Conservation (phyloP, 2,113 vertebrate genomes). For the Noturus placidus region DNA sequence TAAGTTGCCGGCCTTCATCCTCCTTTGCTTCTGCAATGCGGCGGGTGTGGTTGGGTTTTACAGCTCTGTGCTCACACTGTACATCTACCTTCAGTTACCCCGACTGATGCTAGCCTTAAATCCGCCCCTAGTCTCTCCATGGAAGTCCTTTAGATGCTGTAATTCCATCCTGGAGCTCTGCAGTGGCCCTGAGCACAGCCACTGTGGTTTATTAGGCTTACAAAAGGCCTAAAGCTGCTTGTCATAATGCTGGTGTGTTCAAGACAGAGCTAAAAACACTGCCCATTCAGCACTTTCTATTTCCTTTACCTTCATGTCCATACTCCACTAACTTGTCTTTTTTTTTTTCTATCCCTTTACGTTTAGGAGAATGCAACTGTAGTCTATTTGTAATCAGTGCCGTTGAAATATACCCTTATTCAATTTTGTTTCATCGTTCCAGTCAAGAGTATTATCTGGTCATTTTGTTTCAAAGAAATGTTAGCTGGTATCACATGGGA, state of each 20-base stretch:
- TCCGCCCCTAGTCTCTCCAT: background rate
- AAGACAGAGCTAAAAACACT: background rate
- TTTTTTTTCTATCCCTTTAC: no score
- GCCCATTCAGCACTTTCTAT: background rate
- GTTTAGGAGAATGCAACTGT: background rate
- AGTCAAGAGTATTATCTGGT: background rate
- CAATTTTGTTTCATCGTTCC: background rate
- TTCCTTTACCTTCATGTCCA: background rate
- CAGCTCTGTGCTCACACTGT: constrained; percentile 20
- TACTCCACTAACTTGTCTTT: background rate
- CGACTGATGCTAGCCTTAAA: background rate
- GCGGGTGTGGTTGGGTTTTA: constrained; percentile 59
- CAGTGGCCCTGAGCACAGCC: constrained; percentile 2
- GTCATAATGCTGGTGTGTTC: background rate
- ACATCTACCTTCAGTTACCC: constrained; percentile 29
- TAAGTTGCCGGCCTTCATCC: constrained; percentile 47
- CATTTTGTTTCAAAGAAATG: background rate
- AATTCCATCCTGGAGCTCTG: background rate
- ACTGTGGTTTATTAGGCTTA: background rate
- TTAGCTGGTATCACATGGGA: background rate
- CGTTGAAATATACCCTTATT: background rate
- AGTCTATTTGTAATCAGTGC: background rate
- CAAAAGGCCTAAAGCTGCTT: background rate
- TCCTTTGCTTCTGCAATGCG: constrained; percentile 61
- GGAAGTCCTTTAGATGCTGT: background rate